These are phyloP conservation scores for Drosophila kurseongensis DNA, from an alignment of 1,140 invertebrate species.

Conservation along the genomic window DNA sequence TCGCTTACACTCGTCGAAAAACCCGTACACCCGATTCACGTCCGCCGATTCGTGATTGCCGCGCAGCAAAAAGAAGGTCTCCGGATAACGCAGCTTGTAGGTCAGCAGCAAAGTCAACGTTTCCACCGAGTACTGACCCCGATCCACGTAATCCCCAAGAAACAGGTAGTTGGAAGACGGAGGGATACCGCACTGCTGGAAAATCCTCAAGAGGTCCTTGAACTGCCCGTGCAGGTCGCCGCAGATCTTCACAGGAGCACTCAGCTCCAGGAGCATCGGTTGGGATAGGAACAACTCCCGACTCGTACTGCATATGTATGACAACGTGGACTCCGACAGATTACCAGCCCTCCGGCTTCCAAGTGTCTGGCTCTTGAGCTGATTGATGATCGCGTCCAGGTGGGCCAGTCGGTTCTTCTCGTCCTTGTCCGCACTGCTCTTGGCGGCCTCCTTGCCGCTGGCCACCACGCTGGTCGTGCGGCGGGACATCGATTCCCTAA, in stretches of 20 bases:
- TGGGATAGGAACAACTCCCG: slow-evolving; percentile 30
- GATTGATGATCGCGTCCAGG: slow-evolving; percentile 16
- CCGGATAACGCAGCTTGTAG: slow-evolving; percentile 37
- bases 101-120: slow-evolving; percentile 31
- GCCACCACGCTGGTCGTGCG: background rate
- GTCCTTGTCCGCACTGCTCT: background rate
- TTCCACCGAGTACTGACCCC: slow-evolving; percentile 30
- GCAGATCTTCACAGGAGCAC: slow-evolving; percentile 42
- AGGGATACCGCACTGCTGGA: slow-evolving; percentile 27
- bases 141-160: slow-evolving; percentile 46
- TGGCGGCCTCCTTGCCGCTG: background rate
- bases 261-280: slow-evolving; percentile 43
- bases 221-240: slow-evolving; percentile 44
- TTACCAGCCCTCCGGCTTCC: background rate
- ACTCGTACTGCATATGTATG: background rate
- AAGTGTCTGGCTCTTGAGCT: slow-evolving; percentile 1
- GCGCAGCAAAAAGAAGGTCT: slow-evolving; percentile 44
- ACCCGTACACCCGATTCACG: slow-evolving; percentile 38
- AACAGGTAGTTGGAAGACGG: slow-evolving; percentile 35
- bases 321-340: slow-evolving; percentile 7
- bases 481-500: slow-evolving; percentile 7
- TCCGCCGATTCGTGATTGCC: slow-evolving; percentile 91
- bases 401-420: slow-evolving; percentile 1
- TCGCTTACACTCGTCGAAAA: slow-evolving; percentile 46
- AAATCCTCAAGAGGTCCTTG: slow-evolving; percentile 39